Evolutionary conservation across 2,888 invertebrate genomes (phyloP).

Genomic region (Aspidapion aeneum): DNA sequence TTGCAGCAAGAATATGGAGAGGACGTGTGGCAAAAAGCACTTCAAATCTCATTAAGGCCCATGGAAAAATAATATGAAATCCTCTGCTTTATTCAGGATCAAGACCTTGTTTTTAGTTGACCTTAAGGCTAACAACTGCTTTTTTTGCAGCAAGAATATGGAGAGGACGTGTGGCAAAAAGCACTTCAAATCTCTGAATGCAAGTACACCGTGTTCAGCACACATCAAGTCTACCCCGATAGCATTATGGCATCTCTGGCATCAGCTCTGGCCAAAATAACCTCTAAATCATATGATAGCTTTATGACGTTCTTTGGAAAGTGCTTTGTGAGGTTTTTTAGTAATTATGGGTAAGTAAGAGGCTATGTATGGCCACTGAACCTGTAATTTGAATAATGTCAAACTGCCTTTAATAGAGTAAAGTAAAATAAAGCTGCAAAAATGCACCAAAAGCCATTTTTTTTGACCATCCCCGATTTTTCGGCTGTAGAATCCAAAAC

Average conservation of each 20-base stretch:
- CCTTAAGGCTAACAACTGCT: too few relatives aligned
- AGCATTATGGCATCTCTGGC: constrained; percentile 77
- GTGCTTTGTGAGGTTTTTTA: constrained; percentile 87
- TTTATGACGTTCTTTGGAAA: constrained; percentile 87
- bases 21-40: constrained; percentile 70
- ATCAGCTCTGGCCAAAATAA: constrained; percentile 63
- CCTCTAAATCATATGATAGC: constrained; percentile 63
- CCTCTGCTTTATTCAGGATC: too few relatives aligned
- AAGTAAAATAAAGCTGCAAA: too few relatives aligned
- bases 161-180: constrained; percentile 72
- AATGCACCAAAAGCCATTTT: too few relatives aligned
- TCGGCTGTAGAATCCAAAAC: too few relatives aligned
- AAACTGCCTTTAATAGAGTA: too few relatives aligned
- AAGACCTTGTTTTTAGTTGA: too few relatives aligned
- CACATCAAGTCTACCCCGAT: constrained; percentile 82
- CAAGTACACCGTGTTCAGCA: constrained; percentile 72
- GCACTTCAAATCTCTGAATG: constrained; percentile 69
- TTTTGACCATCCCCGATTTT: too few relatives aligned
- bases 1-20: constrained; percentile 76
- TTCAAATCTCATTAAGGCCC: constrained; percentile 65
- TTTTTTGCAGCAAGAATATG: constrained; percentile 67
- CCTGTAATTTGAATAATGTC: too few relatives aligned
- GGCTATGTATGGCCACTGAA: too few relatives aligned
- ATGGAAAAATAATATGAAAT: too few relatives aligned
- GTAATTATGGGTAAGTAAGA: constrained; percentile 72